Evolutionary conservation across 2,113 vertebrate genomes (phyloP).

Genomic region (Centropus unirufus): DNA sequence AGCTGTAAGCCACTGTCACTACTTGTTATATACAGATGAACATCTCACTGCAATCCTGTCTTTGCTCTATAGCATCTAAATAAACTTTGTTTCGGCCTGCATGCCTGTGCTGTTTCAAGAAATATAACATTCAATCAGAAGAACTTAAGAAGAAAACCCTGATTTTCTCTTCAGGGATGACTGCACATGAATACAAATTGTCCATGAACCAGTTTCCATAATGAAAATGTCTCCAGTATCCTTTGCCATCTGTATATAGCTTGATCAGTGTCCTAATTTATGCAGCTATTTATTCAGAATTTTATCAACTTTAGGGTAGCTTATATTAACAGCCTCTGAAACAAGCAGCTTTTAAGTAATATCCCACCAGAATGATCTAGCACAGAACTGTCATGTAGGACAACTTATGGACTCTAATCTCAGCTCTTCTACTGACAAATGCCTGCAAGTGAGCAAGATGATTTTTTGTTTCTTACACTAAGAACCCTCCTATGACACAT

Average conservation of each 20-base stretch:
- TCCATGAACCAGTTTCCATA: neutral
- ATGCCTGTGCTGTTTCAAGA: neutral
- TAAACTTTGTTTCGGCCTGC: neutral
- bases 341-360: neutral
- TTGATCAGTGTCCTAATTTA: neutral
- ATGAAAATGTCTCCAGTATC: neutral
- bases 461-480: neutral
- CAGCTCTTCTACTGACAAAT: neutral
- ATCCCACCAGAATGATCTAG: neutral
- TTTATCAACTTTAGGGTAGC: neutral
- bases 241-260: neutral
- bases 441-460: rapidly evolving
- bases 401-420: neutral
- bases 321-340: neutral
- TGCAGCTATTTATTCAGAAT: neutral
- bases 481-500: neutral
- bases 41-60: neutral
- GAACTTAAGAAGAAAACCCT: neutral
- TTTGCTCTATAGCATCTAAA: neutral
- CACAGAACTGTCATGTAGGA: neutral
- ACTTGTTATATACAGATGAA: neutral
- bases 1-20: neutral
- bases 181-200: neutral
- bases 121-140: neutral
- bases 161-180: neutral